Base-by-base conservation (phyloP, 2,113 vertebrate genomes). In the Pedetes capensis region DNA sequence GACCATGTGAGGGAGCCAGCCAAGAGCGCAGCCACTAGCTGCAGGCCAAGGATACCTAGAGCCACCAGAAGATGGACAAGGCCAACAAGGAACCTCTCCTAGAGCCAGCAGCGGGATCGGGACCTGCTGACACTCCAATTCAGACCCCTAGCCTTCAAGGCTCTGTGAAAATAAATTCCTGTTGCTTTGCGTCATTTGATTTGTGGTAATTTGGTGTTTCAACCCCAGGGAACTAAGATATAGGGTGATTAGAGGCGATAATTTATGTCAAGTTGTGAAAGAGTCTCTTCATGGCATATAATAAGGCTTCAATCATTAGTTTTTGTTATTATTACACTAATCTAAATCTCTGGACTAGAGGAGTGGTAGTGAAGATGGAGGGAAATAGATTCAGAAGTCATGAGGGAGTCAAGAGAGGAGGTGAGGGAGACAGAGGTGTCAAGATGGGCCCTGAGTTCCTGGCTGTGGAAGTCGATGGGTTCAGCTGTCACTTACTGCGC, bases 291-390 rank as follows among this genome's bases (percentile, higher is more conserved):
- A 12, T 84, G 12, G 14, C 53, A 61, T 68, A n/a, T 39, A 88
- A 42, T 18, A 83, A 23, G n/a, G 20, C 37, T 93, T 80, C 37
- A 17, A 37, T 76, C 39, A 80, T 29, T 75, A 29, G 23, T 34
- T 79, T 93, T 93, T 80, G 34, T 66, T 66, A 66, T 83, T 95
- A 87, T 79, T 91, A n/a, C 55, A 76, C 25, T 55, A 18, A 66
- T 51, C 12, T 32, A 66, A 66, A 14, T 75, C 44, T 86, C 55
- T 83, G n/a, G 66, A 59, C 7, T 27, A 29, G 5, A 37, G 4
- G 3, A 39, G 10, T 55, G 34, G 18, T 59, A 32, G 32, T 68
- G 37, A 78, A 69, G 69, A 53, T 29, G 6, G 44, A 83, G 4
- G 18, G 34, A 32, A 90, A 17, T 32, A 51, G 18, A 8, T 55